Percentiles rank a stretch among this genome's conserved stretches.
phyloP scores from a whole-genome alignment of 2,888 invertebrate species.

The Hedychridium roseum region DNA sequence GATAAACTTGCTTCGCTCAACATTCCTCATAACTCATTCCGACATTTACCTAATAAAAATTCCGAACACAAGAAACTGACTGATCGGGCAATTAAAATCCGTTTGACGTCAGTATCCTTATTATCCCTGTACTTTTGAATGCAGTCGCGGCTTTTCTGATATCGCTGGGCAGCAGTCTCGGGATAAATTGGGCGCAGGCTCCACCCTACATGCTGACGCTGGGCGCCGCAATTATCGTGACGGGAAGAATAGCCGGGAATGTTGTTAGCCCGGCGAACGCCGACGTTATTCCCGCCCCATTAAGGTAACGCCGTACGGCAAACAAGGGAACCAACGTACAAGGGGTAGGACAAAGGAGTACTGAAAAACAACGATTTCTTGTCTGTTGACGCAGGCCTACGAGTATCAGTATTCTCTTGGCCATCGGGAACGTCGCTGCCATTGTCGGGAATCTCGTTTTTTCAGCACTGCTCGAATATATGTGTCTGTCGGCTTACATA shows the following conservation, averaged over 20 bases:
- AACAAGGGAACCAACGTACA: conserved; percentile 6
- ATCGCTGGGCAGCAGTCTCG: conserved; percentile 50
- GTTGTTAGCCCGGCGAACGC: conserved; percentile 51
- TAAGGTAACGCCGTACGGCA: conserved; percentile 48
- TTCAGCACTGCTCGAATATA: conserved; percentile 46
- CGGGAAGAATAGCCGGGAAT: conserved; percentile 53
- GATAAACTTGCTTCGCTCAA: no score
- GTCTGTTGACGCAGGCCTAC: conserved; percentile 41
- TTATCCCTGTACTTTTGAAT: no score
- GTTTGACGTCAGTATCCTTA: no score
- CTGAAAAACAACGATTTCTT: neutral
- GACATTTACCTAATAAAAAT: no score
- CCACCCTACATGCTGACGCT: conserved; percentile 54
- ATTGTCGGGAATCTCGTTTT: conserved; percentile 55
- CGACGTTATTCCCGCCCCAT: conserved; percentile 51
- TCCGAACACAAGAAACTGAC: no score
- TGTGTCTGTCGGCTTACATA: conserved; percentile 51
- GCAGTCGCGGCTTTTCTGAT: conserved; percentile 47
- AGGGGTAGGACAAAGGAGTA: conserved; percentile 5
- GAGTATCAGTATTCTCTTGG: conserved; percentile 43
- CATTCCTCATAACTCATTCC: no score
- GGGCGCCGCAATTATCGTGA: conserved; percentile 50
- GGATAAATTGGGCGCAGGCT: conserved; percentile 54
- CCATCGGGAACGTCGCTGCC: conserved; percentile 54
- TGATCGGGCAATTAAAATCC: no score